Base-by-base conservation (phyloP, 2,797 vertebrate species). In the Sphaeramia orbicularis region DNA sequence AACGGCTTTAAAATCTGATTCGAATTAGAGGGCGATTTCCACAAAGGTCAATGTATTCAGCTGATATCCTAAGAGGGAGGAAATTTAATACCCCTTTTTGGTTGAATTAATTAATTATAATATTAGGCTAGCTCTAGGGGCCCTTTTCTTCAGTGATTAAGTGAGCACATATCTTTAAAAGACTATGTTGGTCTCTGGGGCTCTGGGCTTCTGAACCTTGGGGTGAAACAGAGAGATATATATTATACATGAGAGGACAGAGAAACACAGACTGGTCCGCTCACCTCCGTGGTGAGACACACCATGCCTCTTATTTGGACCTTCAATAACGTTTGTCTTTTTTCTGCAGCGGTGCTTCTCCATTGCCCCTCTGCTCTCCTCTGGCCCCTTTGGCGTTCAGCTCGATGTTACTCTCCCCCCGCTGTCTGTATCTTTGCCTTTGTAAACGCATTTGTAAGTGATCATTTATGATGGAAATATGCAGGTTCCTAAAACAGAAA, bases 41-140 rank as follows among this genome's bases (percentile, higher is more conserved):
- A 94, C 95, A 97, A 98, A 99, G 97, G 96, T 98, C 97, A 98
- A 97, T 96, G 96, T 97, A 98, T 97, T 97, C 96, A 95, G 95
- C 97, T 96, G 95, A 96, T 96, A 96, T 97, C 96, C 96, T 96
- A 95, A 96, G 96, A 96, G 96, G 95, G 94, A 95, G 95, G 95
- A 95, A 96, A 97, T 98, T 96, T 97, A 98, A 97, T 98, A 97
- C 96, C 95, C 89, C 90, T 93, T 97, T 97, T 97, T 96, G 90
- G 95, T 96, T 94, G 96, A 97, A 99, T 98, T 97, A 97, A 98
- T 98, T 99, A 97, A 99, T 99, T 98, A 96, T 98, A 98, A 98
- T 97, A 98, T 98, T 97, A 97, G 96, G 96, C 95, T 94, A 90
- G 96, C 96, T 96, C 96, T 90, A 81, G 95, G 95, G 96, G 95